phyloP scores from a whole-genome alignment of 2,888 invertebrate genomes.

The Caenorhabditis sinica region DNA sequence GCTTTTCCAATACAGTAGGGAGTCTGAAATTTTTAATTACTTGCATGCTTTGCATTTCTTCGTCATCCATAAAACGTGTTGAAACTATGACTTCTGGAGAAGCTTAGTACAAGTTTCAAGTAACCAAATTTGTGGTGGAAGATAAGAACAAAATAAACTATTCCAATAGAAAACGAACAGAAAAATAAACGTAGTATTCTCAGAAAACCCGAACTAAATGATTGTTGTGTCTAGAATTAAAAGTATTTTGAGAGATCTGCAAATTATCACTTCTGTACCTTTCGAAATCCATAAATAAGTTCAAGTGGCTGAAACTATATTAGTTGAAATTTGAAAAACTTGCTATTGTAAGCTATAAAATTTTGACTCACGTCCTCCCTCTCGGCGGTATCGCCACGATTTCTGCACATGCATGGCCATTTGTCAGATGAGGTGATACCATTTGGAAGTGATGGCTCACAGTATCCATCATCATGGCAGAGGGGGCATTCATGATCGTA shows the following conservation, averaged over 20 bases:
- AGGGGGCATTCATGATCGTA: constrained; percentile 76
- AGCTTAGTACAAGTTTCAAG: constrained; percentile 48
- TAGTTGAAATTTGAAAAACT: constrained; percentile 36
- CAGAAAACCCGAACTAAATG: constrained; percentile 42
- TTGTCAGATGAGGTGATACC: constrained; percentile 54
- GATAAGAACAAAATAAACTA: constrained; percentile 3
- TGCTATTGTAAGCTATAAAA: neutral
- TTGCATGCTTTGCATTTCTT: neutral
- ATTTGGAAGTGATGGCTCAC: constrained; percentile 66
- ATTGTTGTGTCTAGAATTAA: constrained; percentile 20
- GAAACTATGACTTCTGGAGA: constrained; percentile 42
- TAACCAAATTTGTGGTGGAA: constrained; percentile 35
- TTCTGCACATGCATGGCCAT: constrained; percentile 75
- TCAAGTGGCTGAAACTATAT: constrained; percentile 70
- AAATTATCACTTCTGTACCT: constrained; percentile 58
- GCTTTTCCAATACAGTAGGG: constrained; percentile 76
- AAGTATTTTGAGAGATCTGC: neutral
- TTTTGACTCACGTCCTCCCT: constrained; percentile 65
- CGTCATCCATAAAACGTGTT: constrained; percentile 25
- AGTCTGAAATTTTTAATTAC: constrained; percentile 57
- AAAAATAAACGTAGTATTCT: constrained; percentile 36
- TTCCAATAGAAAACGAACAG: neutral
- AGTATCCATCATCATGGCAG: constrained; percentile 74
- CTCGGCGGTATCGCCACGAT: constrained; percentile 61
- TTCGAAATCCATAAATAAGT: constrained; percentile 68